Base-by-base conservation (phyloP, 2,797 vertebrate species). In the Brachymystax lenok region DNA sequence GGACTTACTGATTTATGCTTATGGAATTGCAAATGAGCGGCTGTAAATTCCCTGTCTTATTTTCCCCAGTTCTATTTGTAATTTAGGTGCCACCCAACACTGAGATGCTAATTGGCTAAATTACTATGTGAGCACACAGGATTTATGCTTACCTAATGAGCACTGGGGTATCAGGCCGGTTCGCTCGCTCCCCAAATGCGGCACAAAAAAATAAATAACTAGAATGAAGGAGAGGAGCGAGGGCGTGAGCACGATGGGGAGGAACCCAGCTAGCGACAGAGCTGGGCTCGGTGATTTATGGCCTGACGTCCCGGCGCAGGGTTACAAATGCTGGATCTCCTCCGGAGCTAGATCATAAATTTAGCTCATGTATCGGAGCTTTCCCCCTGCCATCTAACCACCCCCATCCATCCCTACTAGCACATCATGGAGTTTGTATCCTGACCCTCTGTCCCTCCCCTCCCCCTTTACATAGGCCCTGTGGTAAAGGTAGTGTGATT, bases 21-120 rank as follows among this genome's bases (percentile, higher is more conserved):
- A 93, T 92, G 95, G 95, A 96, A 96, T 96, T 97, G 96, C 94
- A 96, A 96, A 98, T 96, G 84, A 86, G 94, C 91, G 93, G 95
- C 96, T 93, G 95, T 97, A 96, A 97, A 97, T 98, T 95, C 94
- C 92, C 93, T 92, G 85, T 71, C 91, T 92, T 93, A 90, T 92
- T 94, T 95, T 92, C 85, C 87, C 56, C n/a, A 8, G 19, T 59
- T 21, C n/a, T 59, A 59, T 59, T 59, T 19, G 88, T 94, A 95
- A 95, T 94, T 91, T 93, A 92, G 94, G 94, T 91, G 91, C 87
- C 93, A 75, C 89, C 89, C 86, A 95, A 95, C 92, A 92, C 93
- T 92, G 90, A 91, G 94, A 93, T 95, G 95, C 94, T 97, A 96
- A 96, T 97, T 96, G 95, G 95, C 94, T 95, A 93, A 93, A 94